phyloP scores from a whole-genome alignment of 1,140 invertebrate species.

The Monochamus saltuarius region DNA sequence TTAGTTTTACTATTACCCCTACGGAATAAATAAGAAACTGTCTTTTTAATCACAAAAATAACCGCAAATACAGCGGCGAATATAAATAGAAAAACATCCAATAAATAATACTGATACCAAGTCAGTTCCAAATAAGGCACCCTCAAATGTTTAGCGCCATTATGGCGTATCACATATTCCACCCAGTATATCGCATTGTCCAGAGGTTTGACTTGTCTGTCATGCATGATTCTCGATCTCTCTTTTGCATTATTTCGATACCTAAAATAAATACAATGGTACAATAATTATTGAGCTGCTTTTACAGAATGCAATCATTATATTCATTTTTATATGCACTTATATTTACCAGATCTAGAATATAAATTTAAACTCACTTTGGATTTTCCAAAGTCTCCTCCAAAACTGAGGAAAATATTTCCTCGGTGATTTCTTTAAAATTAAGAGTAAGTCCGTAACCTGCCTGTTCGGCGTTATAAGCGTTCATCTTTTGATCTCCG shows the following conservation, averaged over 20 bases:
- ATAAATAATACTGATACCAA: conserved; percentile 54
- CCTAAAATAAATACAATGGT: conserved; percentile 1
- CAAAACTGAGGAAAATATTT: conserved; percentile 16
- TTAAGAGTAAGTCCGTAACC: conserved; percentile 48
- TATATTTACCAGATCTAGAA: not conserved
- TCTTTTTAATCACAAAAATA: not conserved
- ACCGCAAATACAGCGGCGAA: conserved; percentile 1
- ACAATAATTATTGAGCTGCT: not conserved
- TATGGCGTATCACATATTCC: conserved; percentile 66
- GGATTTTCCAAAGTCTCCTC: not conserved
- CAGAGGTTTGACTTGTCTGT: conserved; percentile 31
- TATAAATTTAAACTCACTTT: not conserved
- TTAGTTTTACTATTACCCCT: not conserved
- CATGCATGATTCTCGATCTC: conserved; percentile 23
- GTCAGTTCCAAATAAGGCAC: conserved; percentile 59
- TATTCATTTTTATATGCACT: not conserved
- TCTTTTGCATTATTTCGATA: conserved; percentile 22
- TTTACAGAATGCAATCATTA: not conserved
- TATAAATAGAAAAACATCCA: conserved; percentile 42
- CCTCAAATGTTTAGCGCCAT: conserved; percentile 63
- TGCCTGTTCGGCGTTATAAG: conserved; percentile 31
- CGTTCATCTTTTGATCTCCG: conserved; percentile 63
- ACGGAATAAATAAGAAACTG: not conserved
- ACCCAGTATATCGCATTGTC: conserved; percentile 66
- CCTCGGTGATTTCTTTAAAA: conserved; percentile 40